Evolutionary conservation across 1,140 invertebrate species (phyloP).

Genomic region (Drosophila takahashii): DNA sequence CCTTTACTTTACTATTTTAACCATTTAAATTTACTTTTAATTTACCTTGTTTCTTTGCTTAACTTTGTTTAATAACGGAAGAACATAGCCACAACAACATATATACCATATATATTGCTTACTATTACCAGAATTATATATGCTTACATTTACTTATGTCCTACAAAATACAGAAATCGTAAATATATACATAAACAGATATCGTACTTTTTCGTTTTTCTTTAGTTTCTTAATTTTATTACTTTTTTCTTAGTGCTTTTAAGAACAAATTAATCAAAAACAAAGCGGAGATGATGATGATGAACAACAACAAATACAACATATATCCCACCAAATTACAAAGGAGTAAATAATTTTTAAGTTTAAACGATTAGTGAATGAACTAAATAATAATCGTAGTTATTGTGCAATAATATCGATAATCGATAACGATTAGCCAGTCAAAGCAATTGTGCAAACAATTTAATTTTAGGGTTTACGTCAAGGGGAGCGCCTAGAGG

Average conservation of each 20-base stretch:
- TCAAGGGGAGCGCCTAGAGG: constrained; percentile 23
- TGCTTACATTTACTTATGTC: constrained; percentile 72
- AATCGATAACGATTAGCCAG: constrained; percentile 1
- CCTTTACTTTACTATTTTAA: constrained; percentile 42
- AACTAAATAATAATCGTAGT: constrained; percentile 22
- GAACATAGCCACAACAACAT: constrained; percentile 36
- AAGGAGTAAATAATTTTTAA: constrained; percentile 63
- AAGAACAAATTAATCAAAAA: constrained; percentile 54
- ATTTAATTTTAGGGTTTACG: constrained; percentile 36
- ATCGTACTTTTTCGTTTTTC: constrained; percentile 43
- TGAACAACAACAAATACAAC: constrained; percentile 71
- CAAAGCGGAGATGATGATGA: constrained; percentile 36
- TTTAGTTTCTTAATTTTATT: constrained; percentile 13
- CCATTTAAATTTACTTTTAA: constrained; percentile 21
- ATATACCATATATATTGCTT: constrained; percentile 58
- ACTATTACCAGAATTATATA: constrained; percentile 68
- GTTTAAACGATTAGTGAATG: constrained; percentile 36
- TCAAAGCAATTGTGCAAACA: constrained; percentile 39
- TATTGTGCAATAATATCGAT: constrained; percentile 28
- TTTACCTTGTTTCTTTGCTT: constrained; percentile 39
- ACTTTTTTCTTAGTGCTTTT: constrained; percentile 17
- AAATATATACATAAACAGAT: constrained; percentile 66
- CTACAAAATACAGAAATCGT: constrained; percentile 52
- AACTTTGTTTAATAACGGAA: constrained; percentile 45
- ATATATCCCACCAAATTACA: constrained; percentile 79